These are phyloP conservation scores for Leptopilina syphax DNA, from an alignment of 2,888 invertebrate genomes.

Conservation along the genomic window DNA sequence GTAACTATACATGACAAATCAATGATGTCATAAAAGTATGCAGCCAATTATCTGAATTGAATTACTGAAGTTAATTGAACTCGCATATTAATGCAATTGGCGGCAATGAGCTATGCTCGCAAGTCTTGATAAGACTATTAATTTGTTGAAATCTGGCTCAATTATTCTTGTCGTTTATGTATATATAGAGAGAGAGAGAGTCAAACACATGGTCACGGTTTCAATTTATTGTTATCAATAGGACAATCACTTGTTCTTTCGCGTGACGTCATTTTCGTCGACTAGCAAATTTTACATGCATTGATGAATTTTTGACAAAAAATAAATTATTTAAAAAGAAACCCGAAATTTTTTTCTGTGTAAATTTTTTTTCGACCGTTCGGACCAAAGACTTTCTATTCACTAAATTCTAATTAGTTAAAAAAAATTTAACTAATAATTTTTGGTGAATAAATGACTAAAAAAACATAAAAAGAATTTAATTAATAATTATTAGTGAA, in stretches of 20 bases:
- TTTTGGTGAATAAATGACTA: too few species aligned
- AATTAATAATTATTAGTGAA: too few species aligned
- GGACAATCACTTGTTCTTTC: background rate
- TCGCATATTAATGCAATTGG: constrained; percentile 4
- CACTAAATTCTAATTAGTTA: too few species aligned
- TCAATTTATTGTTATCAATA: constrained; percentile 4
- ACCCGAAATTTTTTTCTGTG: too few species aligned
- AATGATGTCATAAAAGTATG: background rate
- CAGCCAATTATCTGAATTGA: background rate
- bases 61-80: constrained; percentile 7
- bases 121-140: constrained; percentile 3
- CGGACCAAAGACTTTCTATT: too few species aligned
- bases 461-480: too few species aligned
- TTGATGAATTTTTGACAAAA: too few species aligned
- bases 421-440: too few species aligned
- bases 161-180: background rate
- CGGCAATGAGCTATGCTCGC: background rate
- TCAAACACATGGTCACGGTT: background rate
- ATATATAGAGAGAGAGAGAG: background rate
- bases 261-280: background rate
- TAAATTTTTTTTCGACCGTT: too few species aligned
- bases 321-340: too few species aligned
- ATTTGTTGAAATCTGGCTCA: constrained; percentile 12
- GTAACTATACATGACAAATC: background rate
- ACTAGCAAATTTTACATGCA: too few species aligned